Evolutionary conservation across 64 coral and sea anemone species (phyloP), one percentile per base, ranked within the genome.

Genomic region (Pachyseris speciosa): DNA sequence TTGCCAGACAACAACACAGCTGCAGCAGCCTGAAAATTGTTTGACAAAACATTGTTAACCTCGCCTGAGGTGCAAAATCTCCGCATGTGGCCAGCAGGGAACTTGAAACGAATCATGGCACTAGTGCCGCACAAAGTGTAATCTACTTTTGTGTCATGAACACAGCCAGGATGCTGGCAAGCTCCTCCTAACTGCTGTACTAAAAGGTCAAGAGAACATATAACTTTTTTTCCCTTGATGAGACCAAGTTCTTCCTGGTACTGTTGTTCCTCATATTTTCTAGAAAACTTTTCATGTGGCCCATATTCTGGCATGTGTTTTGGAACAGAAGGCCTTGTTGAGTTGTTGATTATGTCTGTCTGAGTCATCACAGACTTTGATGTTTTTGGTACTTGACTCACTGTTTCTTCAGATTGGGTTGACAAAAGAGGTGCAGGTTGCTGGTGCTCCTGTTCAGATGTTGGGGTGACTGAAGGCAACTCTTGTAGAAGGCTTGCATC

Each of bases 1-100:
- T 84, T 91, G 30, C 78, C 89, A 40, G 89, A 91, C 38, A 91
- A 65, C 0, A 91, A 65, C 26, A 91, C 51, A 25, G 89, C 68
- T 16, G 80, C 79, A 22, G 89, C 89, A 53, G 49, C 25, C n/a
- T 83, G 27, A 63, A 83, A 45, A 20, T 76, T 76, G 40, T 48
- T 52, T 44, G 73, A 48, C 39, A 47, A 27, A 9, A 44, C 73
- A 76, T 76, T 76, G 22, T 52, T 52, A 0, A 48, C 73, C 20
- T 72, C 64, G 11, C 27, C 34, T 72, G 84, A 49, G 2, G 65
- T 67, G 29, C 84, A 72, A 53, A 72, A 55, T 30, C 66, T 51
- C 33, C 55, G 29, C 22, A 40, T 31, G 24, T 87, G 84, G 25
- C 84, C 84, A 48, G 68, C 47, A 67, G 43, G 48, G 41, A 66